These are phyloP conservation scores for Phoronis australis DNA, from an alignment of 2,888 invertebrate species.

Conservation along the genomic window DNA sequence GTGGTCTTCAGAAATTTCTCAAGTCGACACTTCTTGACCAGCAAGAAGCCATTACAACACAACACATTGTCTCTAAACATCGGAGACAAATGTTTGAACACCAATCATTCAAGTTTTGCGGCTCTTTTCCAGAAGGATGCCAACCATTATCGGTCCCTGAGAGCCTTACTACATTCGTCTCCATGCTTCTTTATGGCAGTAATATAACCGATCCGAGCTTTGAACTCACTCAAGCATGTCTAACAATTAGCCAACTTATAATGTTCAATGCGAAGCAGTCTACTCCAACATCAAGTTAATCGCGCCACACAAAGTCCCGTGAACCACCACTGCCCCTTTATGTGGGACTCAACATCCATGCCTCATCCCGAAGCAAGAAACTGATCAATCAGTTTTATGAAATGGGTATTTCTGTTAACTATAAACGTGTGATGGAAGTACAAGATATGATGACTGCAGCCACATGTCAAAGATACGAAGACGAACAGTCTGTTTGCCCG, in stretches of 20 bases:
- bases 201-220: not conserved
- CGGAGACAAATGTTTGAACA: slow-evolving; percentile 2
- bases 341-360: slow-evolving; percentile 3
- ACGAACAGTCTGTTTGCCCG: slow-evolving; percentile 9
- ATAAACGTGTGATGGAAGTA: slow-evolving; percentile 10
- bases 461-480: slow-evolving; percentile 5
- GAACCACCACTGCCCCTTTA: slow-evolving; percentile 8
- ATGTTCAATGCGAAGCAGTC: not conserved
- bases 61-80: not conserved
- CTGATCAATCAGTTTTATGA: slow-evolving; percentile 1
- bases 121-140: slow-evolving; percentile 3
- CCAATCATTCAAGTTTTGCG: slow-evolving; percentile 1
- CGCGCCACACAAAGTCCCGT: slow-evolving; percentile 1
- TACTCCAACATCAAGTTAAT: not conserved
- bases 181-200: not conserved
- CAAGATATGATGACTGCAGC: slow-evolving; percentile 3
- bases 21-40: not conserved
- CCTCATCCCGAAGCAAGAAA: slow-evolving; percentile 2
- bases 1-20: not conserved
- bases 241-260: slow-evolving; percentile 2
- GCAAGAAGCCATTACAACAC: not conserved
- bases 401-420: slow-evolving; percentile 2
- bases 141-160: slow-evolving; percentile 6
- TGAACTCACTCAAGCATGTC: not conserved
- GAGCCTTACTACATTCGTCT: not conserved